A percentile compares a stretch with the other conserved stretches of the same genome.
These are phyloP conservation scores for Palaemon carinicauda DNA, from an alignment of 1,140 invertebrate genomes.

Conservation along the genomic window DNA sequence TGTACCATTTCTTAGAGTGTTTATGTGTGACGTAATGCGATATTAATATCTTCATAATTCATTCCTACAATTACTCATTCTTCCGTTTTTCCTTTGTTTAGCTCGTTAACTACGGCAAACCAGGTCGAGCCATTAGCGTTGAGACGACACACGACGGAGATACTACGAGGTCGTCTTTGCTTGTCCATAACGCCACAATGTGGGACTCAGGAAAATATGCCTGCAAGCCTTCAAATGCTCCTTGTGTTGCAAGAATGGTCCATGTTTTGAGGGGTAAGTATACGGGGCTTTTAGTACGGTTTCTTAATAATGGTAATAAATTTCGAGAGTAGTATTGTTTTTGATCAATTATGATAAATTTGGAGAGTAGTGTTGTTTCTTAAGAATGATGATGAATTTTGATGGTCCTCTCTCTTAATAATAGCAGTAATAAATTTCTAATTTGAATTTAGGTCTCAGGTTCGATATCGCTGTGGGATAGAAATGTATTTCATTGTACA, in stretches of 20 bases:
- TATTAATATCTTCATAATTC: not conserved
- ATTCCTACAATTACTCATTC: not conserved
- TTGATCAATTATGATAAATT: too few species aligned
- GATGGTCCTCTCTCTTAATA: too few species aligned
- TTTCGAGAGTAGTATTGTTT: too few species aligned
- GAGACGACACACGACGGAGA: slow-evolving; percentile 41
- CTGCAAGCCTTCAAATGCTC: slow-evolving; percentile 54
- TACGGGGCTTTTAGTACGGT: not conserved
- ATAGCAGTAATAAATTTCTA: too few species aligned
- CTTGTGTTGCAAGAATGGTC: slow-evolving; percentile 40
- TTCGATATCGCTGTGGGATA: too few species aligned
- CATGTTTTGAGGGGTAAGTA: slow-evolving; percentile 54
- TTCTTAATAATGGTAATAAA: too few species aligned
- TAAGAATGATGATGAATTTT: too few species aligned
- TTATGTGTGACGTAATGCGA: not conserved
- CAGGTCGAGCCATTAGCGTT: slow-evolving; percentile 43
- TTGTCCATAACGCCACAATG: slow-evolving; percentile 47
- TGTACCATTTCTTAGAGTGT: too few species aligned
- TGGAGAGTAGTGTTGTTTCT: too few species aligned
- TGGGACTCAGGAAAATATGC: slow-evolving; percentile 52
- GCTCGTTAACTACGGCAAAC: slow-evolving; percentile 56
- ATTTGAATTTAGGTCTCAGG: too few species aligned
- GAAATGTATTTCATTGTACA: too few species aligned
- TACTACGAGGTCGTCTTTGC: slow-evolving; percentile 50
- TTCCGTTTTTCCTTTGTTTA: not conserved